Base-by-base conservation (phyloP, 2,113 vertebrate genomes). In the Caretta caretta region DNA sequence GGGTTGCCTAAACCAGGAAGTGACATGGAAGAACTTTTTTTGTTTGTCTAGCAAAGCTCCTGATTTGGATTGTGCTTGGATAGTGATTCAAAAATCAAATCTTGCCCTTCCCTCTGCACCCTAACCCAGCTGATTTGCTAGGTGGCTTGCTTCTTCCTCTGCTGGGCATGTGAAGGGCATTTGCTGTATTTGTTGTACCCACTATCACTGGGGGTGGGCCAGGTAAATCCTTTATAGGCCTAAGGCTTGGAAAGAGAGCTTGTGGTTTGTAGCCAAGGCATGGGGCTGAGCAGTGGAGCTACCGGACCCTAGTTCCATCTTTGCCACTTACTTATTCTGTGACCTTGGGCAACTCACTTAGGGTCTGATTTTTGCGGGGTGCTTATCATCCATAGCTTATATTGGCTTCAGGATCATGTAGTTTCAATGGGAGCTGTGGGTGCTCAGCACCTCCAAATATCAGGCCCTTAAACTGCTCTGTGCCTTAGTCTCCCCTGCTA, bases 1-100 rank as follows among this genome's bases (percentile, higher is more conserved):
- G 83, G 84, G n/a, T 46, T 51, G 62, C 48, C 59, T 83, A 59
- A 88, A 92, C 82, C 93, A 85, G 96, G 93, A 97, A 96, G 89
- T 92, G 87, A 93, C 78, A 86, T 31, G 86, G 20, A 76, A 19
- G 86, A 79, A 81, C 88, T 90, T 87, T 78, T 78, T 48, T 29
- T 31, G 80, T 20, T 51, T 10, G 50, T 20, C 3, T 31, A 53
- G 20, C 1, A 12, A 16, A n/a, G 35, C 51, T 38, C 31, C 5
- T 9, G 49, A 81, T 81, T 53, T 19, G 19, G 42, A 46, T 35
- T 16, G 11, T 27, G 46, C 10, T 16, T 46, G 75, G 42, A 11
- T 8, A 27, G 42, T 13, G 6, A 14, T 78, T 78, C 25, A 8
- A 14, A 48, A 48, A 12, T 27, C 8, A 24, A 46, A 27, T 27